A percentile compares a stretch with the other conserved stretches of the same genome.
Conservation (phyloP, 1,140 invertebrate species). For the Sycophila sp. region DNA sequence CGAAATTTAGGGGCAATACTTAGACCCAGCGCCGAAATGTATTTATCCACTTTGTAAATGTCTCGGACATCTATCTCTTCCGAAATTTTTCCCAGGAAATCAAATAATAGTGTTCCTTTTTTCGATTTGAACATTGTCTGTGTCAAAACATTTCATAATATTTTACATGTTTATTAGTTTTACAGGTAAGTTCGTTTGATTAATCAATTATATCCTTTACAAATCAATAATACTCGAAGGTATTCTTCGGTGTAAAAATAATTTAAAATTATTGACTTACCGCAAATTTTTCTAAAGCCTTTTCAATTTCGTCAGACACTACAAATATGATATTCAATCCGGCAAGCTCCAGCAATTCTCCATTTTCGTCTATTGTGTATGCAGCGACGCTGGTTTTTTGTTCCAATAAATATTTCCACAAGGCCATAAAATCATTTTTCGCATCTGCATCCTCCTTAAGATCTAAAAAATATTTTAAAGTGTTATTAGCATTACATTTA, state of each 20-base stretch:
- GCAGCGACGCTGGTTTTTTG: slow-evolving; percentile 5
- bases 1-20: slow-evolving; percentile 13
- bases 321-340: slow-evolving; percentile 1
- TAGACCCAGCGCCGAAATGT: slow-evolving; percentile 15
- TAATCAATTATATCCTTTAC: too few species aligned
- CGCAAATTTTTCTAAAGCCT: slow-evolving; percentile 4
- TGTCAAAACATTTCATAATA: neutral
- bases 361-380: slow-evolving; percentile 1
- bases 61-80: slow-evolving; percentile 5
- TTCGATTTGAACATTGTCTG: slow-evolving; percentile 12
- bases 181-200: too few species aligned
- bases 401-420: slow-evolving; percentile 19
- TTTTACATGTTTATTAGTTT: too few species aligned
- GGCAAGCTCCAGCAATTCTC: neutral
- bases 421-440: neutral
- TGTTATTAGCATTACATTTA: too few species aligned
- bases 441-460: slow-evolving; percentile 12
- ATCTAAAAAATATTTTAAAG: neutral
- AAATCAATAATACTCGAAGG: too few species aligned
- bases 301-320: neutral
- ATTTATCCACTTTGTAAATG: slow-evolving; percentile 15
- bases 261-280: neutral
- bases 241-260: too few species aligned
- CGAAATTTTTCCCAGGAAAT: neutral
- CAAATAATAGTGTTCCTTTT: neutral